Conservation (phyloP, 2,797 vertebrate species). For the Nyctalus aviator region DNA sequence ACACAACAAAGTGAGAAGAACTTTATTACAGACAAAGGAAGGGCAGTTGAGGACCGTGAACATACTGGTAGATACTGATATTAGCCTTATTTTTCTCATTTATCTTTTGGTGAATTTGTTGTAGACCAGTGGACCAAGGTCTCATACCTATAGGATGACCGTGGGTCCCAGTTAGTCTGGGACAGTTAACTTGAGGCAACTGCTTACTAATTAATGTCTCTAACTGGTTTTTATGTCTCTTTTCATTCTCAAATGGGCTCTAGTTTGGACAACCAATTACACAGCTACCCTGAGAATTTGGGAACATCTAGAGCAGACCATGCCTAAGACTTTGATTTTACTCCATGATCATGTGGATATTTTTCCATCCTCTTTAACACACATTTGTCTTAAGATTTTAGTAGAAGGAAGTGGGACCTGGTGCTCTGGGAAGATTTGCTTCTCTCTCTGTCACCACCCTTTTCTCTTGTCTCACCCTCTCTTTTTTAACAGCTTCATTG, state of each 20-base stretch:
- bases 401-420: background rate
- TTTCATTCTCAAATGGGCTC: background rate
- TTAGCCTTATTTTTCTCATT: background rate
- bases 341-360: rapidly evolving
- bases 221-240: background rate
- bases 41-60: rapidly evolving
- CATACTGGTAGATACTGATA: rapidly evolving
- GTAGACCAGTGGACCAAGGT: background rate
- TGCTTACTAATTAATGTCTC: background rate
- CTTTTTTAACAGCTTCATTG: background rate
- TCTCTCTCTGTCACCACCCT: background rate
- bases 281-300: background rate
- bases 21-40: background rate
- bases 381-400: background rate
- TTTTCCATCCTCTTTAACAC: background rate
- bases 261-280: background rate
- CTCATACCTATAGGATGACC: background rate
- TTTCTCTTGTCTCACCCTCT: background rate
- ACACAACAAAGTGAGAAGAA: background rate
- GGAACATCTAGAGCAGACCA: rapidly evolving
- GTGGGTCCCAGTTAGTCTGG: background rate
- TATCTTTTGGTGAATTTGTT: no score
- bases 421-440: background rate
- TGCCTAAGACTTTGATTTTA: background rate
- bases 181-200: background rate